Evolutionary conservation across 1,140 invertebrate species (phyloP).

Genomic region (Araneus ventricosus): DNA sequence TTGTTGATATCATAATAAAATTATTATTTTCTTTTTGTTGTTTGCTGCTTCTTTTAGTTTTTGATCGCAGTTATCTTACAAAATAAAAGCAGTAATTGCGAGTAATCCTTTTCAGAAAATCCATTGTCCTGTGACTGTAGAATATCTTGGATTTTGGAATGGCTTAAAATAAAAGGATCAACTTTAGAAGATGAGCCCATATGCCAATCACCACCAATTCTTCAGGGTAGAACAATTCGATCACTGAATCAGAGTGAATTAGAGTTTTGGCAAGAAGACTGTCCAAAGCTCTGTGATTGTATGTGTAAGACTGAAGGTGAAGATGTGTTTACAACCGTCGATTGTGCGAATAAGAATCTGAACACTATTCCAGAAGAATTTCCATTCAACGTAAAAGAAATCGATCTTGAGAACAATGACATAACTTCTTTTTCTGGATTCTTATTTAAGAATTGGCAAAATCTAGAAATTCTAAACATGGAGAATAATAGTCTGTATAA

Average conservation of each 20-base stretch:
- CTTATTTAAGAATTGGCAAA: neutral
- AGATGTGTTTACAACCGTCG: neutral
- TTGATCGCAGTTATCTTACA: too few species aligned
- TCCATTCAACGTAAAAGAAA: neutral
- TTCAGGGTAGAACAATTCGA: neutral
- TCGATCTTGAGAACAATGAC: neutral
- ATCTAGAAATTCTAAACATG: neutral
- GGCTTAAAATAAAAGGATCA: neutral
- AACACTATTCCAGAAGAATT: neutral
- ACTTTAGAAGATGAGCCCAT: neutral
- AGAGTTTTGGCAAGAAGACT: neutral
- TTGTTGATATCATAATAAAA: too few species aligned
- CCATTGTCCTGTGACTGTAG: neutral
- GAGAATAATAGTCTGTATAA: neutral
- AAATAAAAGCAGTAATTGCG: too few species aligned
- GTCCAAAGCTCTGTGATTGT: neutral
- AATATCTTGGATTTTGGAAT: neutral
- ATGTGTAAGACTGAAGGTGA: neutral
- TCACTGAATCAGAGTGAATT: neutral
- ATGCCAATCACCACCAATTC: neutral
- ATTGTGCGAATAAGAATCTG: neutral
- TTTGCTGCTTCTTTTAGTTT: too few species aligned
- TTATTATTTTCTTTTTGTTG: too few species aligned
- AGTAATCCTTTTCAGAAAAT: neutral
- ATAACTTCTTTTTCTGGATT: neutral